Conservation (phyloP, 2,113 vertebrate species). For the Callospermophilus lateralis region DNA sequence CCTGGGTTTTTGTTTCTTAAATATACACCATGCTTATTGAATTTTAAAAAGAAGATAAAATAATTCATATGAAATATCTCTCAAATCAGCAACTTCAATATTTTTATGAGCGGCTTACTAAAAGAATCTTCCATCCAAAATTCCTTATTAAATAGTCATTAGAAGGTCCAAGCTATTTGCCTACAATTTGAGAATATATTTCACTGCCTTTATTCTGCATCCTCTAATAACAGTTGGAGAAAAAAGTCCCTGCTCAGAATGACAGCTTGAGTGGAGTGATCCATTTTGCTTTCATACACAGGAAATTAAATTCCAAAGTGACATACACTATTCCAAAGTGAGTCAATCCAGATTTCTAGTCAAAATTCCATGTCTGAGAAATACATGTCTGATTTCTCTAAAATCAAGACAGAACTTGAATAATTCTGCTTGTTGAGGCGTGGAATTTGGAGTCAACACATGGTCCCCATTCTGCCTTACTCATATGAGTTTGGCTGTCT, state of each 20-base stretch:
- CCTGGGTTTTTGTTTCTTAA: neutral
- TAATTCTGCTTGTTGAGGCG: neutral
- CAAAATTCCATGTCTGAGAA: neutral
- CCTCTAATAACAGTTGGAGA: constrained; percentile 17
- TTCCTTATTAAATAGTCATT: neutral
- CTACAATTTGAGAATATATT: constrained; percentile 12
- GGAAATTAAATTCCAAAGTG: neutral
- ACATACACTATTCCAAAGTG: neutral
- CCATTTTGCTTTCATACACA: neutral
- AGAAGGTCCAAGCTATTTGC: neutral
- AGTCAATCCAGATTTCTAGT: neutral
- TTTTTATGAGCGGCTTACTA: constrained; percentile 16
- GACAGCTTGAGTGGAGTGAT: neutral
- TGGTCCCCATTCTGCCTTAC: neutral
- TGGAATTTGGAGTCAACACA: neutral
- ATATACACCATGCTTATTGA: neutral
- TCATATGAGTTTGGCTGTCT: neutral
- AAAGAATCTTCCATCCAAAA: neutral
- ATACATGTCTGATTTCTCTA: neutral
- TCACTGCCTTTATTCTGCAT: neutral
- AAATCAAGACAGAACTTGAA: neutral
- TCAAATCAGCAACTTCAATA: constrained; percentile 26
- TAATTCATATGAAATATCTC: neutral
- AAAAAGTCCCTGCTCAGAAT: neutral
- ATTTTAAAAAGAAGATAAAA: constrained; percentile 31